Conservation (phyloP, 2,113 vertebrate genomes). For the Passer montanus region DNA sequence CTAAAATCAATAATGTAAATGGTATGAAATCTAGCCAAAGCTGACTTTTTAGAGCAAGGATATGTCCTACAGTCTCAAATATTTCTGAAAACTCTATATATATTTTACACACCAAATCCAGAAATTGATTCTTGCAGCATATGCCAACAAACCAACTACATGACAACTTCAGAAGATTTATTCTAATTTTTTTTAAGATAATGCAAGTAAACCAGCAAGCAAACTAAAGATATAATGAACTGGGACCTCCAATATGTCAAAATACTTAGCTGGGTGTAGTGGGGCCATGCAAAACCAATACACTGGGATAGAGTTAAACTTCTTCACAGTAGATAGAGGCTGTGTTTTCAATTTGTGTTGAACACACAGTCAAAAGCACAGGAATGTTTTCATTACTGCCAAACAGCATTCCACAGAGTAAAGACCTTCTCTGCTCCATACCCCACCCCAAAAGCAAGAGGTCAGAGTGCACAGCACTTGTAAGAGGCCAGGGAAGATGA, state of each 20-base stretch:
- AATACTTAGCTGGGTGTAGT: background rate
- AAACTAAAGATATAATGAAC: background rate
- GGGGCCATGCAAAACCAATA: background rate
- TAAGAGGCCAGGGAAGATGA: background rate
- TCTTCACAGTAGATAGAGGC: background rate
- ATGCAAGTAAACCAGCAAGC: background rate
- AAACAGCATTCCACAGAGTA: background rate
- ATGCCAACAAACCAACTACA: background rate
- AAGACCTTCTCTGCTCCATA: background rate
- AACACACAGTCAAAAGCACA: background rate
- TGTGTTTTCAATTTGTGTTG: background rate
- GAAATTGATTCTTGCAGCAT: background rate
- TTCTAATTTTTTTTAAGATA: background rate
- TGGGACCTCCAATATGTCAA: background rate
- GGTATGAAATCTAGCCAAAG: background rate
- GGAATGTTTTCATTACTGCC: background rate
- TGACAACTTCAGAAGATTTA: background rate
- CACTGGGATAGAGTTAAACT: background rate
- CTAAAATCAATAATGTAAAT: background rate
- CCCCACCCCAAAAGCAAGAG: fast-evolving
- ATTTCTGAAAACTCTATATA: background rate
- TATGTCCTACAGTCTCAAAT: background rate
- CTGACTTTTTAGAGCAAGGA: background rate
- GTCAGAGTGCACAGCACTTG: background rate
- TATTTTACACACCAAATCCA: background rate